Conservation (phyloP, 2,888 invertebrate genomes). For the Apamea sordens region DNA sequence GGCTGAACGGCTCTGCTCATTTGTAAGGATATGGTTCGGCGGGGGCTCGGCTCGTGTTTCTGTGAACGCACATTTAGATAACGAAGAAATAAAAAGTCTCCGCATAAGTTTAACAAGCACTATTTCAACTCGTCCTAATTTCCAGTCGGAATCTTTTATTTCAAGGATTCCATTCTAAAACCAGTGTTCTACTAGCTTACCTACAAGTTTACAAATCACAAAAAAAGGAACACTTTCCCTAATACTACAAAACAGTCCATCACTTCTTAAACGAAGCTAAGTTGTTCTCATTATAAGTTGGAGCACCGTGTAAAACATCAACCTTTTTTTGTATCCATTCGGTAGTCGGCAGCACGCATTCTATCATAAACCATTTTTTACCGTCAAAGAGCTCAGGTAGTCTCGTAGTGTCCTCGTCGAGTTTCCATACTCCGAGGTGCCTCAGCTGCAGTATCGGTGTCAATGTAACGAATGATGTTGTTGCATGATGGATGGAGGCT, state of each 20-base stretch:
- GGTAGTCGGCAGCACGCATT: slow-evolving; percentile 31
- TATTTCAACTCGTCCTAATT: not conserved
- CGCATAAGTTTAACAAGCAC: not conserved
- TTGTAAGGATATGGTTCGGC: too few species aligned
- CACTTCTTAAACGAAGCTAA: slow-evolving; percentile 3
- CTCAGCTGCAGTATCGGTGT: slow-evolving; percentile 39
- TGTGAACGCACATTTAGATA: not conserved
- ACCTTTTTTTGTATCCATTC: slow-evolving; percentile 39
- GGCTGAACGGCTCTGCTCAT: not conserved
- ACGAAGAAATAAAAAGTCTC: not conserved
- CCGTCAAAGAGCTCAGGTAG: slow-evolving; percentile 48
- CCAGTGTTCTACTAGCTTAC: not conserved
- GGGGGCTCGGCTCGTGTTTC: not conserved
- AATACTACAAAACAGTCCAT: not conserved
- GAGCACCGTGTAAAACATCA: slow-evolving; percentile 19
- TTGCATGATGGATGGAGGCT: slow-evolving; percentile 51
- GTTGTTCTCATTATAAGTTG: slow-evolving; percentile 10
- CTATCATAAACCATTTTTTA: slow-evolving; percentile 28
- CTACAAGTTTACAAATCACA: not conserved
- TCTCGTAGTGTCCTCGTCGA: slow-evolving; percentile 26
- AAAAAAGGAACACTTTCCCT: not conserved
- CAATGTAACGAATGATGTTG: slow-evolving; percentile 54
- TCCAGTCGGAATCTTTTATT: not conserved
- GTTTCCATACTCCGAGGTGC: slow-evolving; percentile 29
- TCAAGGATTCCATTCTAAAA: not conserved